Conservation (phyloP, 92 coral and sea anemone species). For the Meandrina meandrites region DNA sequence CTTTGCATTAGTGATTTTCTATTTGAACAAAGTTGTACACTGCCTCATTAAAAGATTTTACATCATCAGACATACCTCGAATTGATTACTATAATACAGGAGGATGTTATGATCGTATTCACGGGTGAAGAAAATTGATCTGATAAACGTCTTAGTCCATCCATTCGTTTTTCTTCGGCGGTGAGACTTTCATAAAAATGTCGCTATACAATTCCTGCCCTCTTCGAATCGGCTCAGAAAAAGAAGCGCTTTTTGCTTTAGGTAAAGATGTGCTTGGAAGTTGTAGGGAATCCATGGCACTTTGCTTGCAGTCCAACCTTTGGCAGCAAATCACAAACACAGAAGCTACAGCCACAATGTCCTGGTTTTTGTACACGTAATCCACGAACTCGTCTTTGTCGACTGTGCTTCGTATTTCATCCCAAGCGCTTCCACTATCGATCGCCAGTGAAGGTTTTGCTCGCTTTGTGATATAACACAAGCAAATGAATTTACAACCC, state of each 20-base stretch:
- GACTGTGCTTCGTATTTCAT: slow-evolving; percentile 50
- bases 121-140: neutral
- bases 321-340: slow-evolving; percentile 66
- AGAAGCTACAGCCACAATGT: slow-evolving; percentile 67
- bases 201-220: neutral
- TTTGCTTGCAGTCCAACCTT: neutral
- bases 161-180: neutral
- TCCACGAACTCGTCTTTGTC: slow-evolving; percentile 87
- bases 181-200: neutral
- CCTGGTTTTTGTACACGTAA: slow-evolving; percentile 72
- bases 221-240: neutral
- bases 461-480: slow-evolving; percentile 62
- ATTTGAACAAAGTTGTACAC: neutral
- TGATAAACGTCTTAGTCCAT: neutral
- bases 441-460: slow-evolving; percentile 57
- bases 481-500: slow-evolving; percentile 66
- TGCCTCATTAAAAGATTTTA: neutral
- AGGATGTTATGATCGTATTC: neutral
- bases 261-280: neutral
- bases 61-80: neutral
- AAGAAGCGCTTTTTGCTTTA: slow-evolving; percentile 13
- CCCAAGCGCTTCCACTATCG: slow-evolving; percentile 94
- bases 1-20: neutral
- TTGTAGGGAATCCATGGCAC: neutral
- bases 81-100: neutral